These are phyloP conservation scores for Agriopis aurantiaria DNA, from an alignment of 2,888 invertebrate genomes.

Conservation along the genomic window DNA sequence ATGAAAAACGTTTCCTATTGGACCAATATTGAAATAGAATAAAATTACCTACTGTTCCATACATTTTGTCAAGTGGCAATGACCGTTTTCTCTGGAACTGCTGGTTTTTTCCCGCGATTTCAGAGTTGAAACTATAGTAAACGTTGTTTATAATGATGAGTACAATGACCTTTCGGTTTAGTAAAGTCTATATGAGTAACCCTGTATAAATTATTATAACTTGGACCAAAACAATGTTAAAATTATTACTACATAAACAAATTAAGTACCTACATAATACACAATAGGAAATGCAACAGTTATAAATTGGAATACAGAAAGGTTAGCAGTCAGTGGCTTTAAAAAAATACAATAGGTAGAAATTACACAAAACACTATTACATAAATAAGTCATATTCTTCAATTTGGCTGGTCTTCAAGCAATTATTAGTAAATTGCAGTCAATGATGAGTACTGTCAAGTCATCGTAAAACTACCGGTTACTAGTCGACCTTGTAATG, in stretches of 20 bases:
- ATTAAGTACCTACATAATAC: conserved; percentile 36
- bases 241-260: background rate
- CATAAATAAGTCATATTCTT: background rate
- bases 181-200: too few species aligned
- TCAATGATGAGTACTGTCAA: conserved; percentile 5
- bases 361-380: background rate
- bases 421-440: conserved; percentile 5
- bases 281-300: conserved; percentile 38
- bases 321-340: background rate
- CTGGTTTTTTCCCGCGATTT: too few species aligned
- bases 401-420: background rate
- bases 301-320: conserved; percentile 43
- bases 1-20: too few species aligned
- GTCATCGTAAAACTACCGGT: background rate
- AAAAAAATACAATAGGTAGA: conserved; percentile 1
- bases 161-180: too few species aligned
- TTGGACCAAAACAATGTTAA: too few species aligned
- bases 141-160: too few species aligned
- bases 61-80: too few species aligned
- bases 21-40: too few species aligned
- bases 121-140: too few species aligned
- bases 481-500: conserved; percentile 6
- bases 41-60: too few species aligned
- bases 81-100: too few species aligned
- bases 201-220: too few species aligned